A percentile compares a stretch with the other conserved stretches of the same genome.
phyloP scores from a whole-genome alignment of 2,113 vertebrate species.

The Meleagris gallopavo region DNA sequence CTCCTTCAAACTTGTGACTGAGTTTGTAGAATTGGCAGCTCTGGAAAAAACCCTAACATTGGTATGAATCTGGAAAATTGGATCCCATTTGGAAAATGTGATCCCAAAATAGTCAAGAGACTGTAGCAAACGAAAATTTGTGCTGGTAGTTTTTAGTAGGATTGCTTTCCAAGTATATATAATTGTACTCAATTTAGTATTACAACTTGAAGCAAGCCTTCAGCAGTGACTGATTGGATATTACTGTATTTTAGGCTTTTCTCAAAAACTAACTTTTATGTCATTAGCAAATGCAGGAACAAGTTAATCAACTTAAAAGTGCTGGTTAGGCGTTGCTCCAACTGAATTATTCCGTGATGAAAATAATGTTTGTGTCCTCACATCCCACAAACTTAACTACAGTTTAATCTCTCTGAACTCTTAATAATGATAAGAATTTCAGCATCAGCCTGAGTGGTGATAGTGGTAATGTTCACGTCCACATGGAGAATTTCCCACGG shows the following conservation, averaged over 20 bases:
- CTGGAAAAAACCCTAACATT: neutral
- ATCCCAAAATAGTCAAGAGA: neutral
- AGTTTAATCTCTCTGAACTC: conserved; percentile 31
- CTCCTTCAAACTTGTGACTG: neutral
- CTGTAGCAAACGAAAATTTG: neutral
- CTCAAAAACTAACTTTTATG: neutral
- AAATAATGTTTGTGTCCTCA: neutral
- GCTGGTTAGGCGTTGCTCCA: neutral
- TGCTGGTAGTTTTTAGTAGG: neutral
- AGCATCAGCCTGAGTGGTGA: neutral
- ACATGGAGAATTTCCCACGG: conserved; percentile 74
- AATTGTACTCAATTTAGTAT: neutral
- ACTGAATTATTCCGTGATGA: neutral
- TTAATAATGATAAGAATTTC: neutral
- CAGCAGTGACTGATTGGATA: neutral
- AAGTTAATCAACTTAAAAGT: neutral
- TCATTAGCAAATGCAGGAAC: neutral
- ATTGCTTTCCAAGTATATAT: neutral
- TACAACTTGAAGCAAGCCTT: neutral
- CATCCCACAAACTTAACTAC: neutral
- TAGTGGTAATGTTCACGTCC: conserved; percentile 28
- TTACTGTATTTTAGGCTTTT: neutral
- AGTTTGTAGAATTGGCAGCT: neutral
- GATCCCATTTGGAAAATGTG: neutral
- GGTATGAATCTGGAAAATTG: neutral